A percentile compares a stretch with the other conserved stretches of the same genome.
These are phyloP conservation scores for Mormyrus iriodes DNA, from an alignment of 2,113 vertebrate species.

Conservation along the genomic window DNA sequence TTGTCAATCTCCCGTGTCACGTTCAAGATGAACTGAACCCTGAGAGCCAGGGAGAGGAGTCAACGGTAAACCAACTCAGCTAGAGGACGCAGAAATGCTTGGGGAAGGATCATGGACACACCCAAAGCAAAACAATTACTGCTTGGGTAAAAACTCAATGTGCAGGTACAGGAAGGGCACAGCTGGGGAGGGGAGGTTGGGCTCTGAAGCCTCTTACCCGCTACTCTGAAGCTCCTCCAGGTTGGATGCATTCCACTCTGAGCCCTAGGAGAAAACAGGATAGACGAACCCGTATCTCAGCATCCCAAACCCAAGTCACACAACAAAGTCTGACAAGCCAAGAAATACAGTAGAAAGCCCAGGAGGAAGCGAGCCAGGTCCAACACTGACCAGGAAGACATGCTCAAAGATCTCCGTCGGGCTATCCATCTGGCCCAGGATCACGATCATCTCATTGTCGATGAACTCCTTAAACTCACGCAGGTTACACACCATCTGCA, in stretches of 20 bases:
- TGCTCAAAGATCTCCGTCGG: conserved; percentile 96
- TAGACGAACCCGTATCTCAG: background rate
- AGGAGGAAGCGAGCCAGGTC: background rate
- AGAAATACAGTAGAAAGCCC: background rate
- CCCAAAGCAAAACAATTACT: background rate
- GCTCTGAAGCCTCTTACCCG: conserved; percentile 68
- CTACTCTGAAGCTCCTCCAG: conserved; percentile 93
- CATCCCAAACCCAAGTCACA: background rate
- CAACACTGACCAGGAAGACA: conserved; percentile 80
- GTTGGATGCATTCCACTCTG: conserved; percentile 97
- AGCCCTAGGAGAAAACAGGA: conserved; percentile 68
- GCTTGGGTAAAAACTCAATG: background rate
- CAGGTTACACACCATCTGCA: conserved; percentile 96
- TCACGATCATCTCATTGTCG: conserved; percentile 97
- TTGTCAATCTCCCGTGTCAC: conserved; percentile 97
- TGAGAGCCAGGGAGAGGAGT: conserved; percentile 35
- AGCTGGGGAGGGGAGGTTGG: background rate
- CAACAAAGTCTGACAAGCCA: background rate
- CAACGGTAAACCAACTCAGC: background rate
- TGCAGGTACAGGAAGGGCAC: background rate
- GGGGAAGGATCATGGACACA: background rate
- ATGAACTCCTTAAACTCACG: conserved; percentile 96
- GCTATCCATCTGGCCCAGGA: conserved; percentile 97
- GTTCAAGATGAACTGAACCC: conserved; percentile 90
- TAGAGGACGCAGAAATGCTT: background rate